Conservation (phyloP, 2,113 vertebrate genomes). For the Paracanthobrama guichenoti region DNA sequence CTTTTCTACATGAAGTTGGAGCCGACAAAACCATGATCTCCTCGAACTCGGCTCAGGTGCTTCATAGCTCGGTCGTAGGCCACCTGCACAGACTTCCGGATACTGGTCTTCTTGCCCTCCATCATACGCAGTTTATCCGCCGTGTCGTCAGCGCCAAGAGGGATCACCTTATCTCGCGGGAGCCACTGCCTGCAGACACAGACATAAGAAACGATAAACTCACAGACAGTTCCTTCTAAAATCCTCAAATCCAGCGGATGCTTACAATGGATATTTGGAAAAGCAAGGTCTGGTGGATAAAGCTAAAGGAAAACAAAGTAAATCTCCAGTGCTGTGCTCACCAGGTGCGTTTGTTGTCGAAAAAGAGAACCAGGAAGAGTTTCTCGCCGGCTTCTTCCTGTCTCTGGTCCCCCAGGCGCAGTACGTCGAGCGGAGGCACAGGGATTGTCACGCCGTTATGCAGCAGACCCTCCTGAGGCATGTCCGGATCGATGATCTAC, state of each 20-base stretch:
- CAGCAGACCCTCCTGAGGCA: slow-evolving; percentile 93
- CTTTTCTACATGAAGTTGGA: slow-evolving; percentile 83
- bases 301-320: not conserved
- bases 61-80: slow-evolving; percentile 95
- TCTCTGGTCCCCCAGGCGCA: slow-evolving; percentile 88
- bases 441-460: slow-evolving; percentile 98
- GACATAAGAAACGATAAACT: not conserved
- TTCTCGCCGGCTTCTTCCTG: slow-evolving; percentile 87
- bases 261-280: not conserved
- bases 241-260: not conserved
- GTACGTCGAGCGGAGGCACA: slow-evolving; percentile 91
- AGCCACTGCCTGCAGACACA: slow-evolving; percentile 90
- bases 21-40: slow-evolving; percentile 84
- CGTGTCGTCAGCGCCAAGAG: slow-evolving; percentile 89
- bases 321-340: slow-evolving; percentile 68
- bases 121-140: slow-evolving; percentile 96
- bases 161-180: slow-evolving; percentile 88
- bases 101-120: slow-evolving; percentile 95
- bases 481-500: slow-evolving; percentile 96
- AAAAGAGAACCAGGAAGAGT: slow-evolving; percentile 98
- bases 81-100: slow-evolving; percentile 97
- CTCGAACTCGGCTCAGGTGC: slow-evolving; percentile 90
- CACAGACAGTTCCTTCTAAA: not conserved
- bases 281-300: not conserved
- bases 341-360: slow-evolving; percentile 99